Evolutionary conservation across 2,113 vertebrate species (phyloP), one percentile per base, ranked within the genome.

Genomic region (Periophthalmus modestus): DNA sequence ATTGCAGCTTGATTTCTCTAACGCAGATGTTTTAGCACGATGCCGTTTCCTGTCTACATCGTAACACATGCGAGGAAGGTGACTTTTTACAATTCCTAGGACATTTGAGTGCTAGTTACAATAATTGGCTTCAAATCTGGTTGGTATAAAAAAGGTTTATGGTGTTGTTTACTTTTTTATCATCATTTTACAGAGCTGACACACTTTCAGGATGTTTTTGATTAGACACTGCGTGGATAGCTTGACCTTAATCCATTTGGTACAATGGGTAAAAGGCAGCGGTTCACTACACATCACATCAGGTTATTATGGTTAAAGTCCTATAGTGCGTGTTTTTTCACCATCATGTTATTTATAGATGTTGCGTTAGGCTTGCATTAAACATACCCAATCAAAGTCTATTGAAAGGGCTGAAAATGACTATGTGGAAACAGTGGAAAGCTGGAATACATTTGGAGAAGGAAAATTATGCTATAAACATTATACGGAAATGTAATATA

Each of bases 21-120:
- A 43, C 39, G 10, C 39, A 43, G 39, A 10, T 43, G 39, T 10
- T 43, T 10, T 10, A 43, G 39, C 39, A 2, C 11, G 4, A 16
- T 16, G 28, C 7, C 10, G 18, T 62, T 33, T 33, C 58, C 24
- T 33, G 21, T 24, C 78, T 19, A 52, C 19, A 16, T 71, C 50
- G 5, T 52, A 7, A 3, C 72, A 57, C 7, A 23, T 69, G 77
- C 3, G 36, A 5, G 36, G 36, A 39, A 39, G 36, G 36, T 39
- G 36, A 39, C 7, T 39, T 39, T 39, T 73, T 77, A 78, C 86
- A 81, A 86, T 85, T 65, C 39, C 67, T 34, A 87, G 79, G 68
- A 82, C 75, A 73, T 23, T 19, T 84, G 55, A 59, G 23, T 18
- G 39, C 72, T 69, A 71, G 66, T 88, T 88, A 69, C 74, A 81